These are phyloP conservation scores for Epizoanthus illoricatus DNA, from an alignment of 92 coral and sea anemone genomes.

Conservation along the genomic window DNA sequence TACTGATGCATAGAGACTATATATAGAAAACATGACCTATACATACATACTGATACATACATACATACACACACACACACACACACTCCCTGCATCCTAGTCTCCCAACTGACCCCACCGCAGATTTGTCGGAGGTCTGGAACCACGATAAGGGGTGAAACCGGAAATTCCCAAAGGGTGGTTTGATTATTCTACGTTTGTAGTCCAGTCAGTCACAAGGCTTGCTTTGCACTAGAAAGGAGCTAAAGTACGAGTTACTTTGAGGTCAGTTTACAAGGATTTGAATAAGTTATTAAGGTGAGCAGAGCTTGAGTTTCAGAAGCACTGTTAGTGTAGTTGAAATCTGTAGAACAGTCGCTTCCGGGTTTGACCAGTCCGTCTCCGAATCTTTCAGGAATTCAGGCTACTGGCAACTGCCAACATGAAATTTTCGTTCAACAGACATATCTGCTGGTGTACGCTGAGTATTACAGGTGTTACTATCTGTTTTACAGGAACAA, in stretches of 20 bases:
- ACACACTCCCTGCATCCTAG: too few species aligned
- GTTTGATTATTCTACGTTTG: background rate
- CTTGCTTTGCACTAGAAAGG: background rate
- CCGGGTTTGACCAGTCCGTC: background rate
- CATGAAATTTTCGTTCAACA: constrained; percentile 1
- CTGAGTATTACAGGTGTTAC: background rate
- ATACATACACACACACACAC: too few species aligned
- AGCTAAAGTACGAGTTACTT: background rate
- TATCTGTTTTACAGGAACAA: background rate
- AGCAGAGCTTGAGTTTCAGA: background rate
- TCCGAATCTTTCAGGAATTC: too few species aligned
- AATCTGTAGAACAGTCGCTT: background rate
- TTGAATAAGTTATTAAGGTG: constrained; percentile 4
- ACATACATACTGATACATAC: too few species aligned
- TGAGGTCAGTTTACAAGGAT: background rate
- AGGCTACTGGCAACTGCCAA: background rate
- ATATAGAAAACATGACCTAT: too few species aligned
- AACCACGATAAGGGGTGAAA: background rate
- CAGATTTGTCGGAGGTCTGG: background rate
- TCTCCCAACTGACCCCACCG: too few species aligned
- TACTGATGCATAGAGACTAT: too few species aligned
- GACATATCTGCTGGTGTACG: background rate
- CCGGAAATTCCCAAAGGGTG: background rate
- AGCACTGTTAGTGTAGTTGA: background rate
- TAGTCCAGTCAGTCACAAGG: background rate